Base-by-base conservation (phyloP, 2,797 vertebrate genomes). In the Microctenopoma lineatum region DNA sequence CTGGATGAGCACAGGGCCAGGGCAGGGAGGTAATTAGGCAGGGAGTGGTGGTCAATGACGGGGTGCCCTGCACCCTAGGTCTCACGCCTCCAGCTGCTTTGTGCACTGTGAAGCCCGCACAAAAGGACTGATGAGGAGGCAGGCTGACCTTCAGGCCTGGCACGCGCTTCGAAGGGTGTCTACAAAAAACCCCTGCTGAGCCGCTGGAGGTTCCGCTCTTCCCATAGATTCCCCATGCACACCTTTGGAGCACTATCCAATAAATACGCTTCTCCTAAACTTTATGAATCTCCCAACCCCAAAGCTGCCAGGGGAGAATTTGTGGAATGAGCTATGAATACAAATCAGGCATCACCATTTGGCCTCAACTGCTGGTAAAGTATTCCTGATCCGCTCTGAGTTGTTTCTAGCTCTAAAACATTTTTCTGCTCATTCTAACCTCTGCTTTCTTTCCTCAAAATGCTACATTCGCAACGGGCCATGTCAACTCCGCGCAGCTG, bases 21-120 rank as follows among this genome's bases (percentile, higher is more conserved):
- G 88, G 86, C 89, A 85, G 79, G 77, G 85, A 90, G 91, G 90
- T 93, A 92, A 93, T 93, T 93, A 92, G 88, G 86, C 83, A 87
- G 86, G 79, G 89, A 91, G 79, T 85, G 79, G 89, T 90, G 91
- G 91, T 92, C 91, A 92, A 85, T 92, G 92, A 92, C 84, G 83
- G 87, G 86, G 78, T 74, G 76, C 84, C 85, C 86, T 62, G 18
- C 81, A 69, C 81, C 68, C 67, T 62, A 39, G 66, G 78, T 76
- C 77, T 77, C 84, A 80, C 75, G 79, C 87, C 83, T 84, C 85
- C 89, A 90, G 88, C 89, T 91, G 92, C 88, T 92, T 87, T 81
- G 70, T 79, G 84, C 48, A 53, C 73, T 65, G 68, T 51, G 82
- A 47, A 62, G 78, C 75, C 80, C 21, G 36, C 83, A 89, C 83